phyloP scores from a whole-genome alignment of 1,140 invertebrate genomes.

The Carposina sasakii region DNA sequence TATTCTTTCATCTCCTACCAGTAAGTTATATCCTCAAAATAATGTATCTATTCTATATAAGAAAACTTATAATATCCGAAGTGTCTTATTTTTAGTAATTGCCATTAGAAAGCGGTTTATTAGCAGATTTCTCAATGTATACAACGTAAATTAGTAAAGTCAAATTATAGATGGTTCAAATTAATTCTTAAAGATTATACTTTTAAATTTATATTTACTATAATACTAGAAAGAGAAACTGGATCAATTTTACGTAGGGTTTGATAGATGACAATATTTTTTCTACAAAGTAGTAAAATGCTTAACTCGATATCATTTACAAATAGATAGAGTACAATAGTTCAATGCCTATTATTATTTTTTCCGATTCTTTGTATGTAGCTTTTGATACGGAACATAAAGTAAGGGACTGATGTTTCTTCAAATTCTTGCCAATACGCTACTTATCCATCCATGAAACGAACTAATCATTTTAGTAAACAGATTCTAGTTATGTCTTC shows the following conservation, averaged over 20 bases:
- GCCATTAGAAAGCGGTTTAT: slow-evolving; percentile 62
- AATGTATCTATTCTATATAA: slow-evolving; percentile 47
- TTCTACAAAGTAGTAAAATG: slow-evolving; percentile 66
- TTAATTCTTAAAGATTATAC: slow-evolving; percentile 36
- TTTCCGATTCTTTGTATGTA: slow-evolving; percentile 53
- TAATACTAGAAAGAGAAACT: slow-evolving; percentile 45
- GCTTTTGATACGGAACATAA: slow-evolving; percentile 47
- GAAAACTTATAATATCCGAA: slow-evolving; percentile 63
- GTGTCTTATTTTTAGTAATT: slow-evolving; percentile 71
- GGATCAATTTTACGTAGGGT: slow-evolving; percentile 64
- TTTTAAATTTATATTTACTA: too few species aligned
- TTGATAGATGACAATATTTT: slow-evolving; percentile 64
- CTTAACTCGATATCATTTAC: slow-evolving; percentile 60
- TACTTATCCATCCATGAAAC: slow-evolving; percentile 65
- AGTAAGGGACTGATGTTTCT: slow-evolving; percentile 38
- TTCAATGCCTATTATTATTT: slow-evolving; percentile 54
- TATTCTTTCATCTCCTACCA: slow-evolving; percentile 37
- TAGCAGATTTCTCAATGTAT: slow-evolving; percentile 66
- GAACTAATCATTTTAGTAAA: slow-evolving; percentile 50
- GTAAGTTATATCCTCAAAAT: too few species aligned
- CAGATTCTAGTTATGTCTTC: slow-evolving; percentile 40
- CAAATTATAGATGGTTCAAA: slow-evolving; percentile 50
- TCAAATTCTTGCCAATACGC: slow-evolving; percentile 63
- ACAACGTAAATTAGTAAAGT: slow-evolving; percentile 54
- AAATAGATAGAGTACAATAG: slow-evolving; percentile 62